Base-by-base conservation (phyloP, 2,797 vertebrate species). In the Siniperca undulata region DNA sequence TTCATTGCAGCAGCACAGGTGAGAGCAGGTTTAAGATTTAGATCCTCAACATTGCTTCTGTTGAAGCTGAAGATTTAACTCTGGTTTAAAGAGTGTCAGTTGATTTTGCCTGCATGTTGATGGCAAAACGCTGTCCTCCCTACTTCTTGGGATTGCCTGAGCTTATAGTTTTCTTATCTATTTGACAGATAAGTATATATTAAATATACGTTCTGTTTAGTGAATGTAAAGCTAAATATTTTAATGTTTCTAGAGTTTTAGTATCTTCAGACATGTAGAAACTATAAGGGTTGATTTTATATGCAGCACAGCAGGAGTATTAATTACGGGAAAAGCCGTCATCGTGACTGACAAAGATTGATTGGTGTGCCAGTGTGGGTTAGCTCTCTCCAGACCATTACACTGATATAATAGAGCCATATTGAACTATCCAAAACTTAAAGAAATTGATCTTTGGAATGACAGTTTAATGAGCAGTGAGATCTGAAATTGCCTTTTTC, bases 1-100 rank as follows among this genome's bases (percentile, higher is more conserved):
- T 94, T 93, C 89, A 92, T 91, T 86, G 94, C 93, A 94, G 95
- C 95, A 96, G 95, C 96, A 96, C 95, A 96, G 96, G 96, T 96
- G 81, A 91, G 92, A 30, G 30, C 30, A 30, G 30, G 22, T 38
- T 70, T 19, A 36, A 56, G n/a, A 53, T 64, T 56, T 42, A 66
- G 38, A 72, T 76, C 68, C n/a, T 66, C 14, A 13, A n/a, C 1
- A 42, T 22, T 22, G 22, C 58, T 52, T 68, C 52, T 6, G 53
- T 50, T n/a, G 19, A 34, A n/a, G 24, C 61, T 71, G 34, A 42
- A 74, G 2, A 55, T 79, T 40, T 65, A 69, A 11, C n/a, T 60
- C 34, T 3, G 59, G 30, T 48, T 80, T 38, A 36, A 74, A 13
- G 48, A 38, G 7, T 40, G 34, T 16, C 4, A 13, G 24, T 40